Percentiles rank a stretch among this genome's conserved stretches.
phyloP scores from a whole-genome alignment of 2,113 vertebrate genomes.

The Ellobius talpinus region DNA sequence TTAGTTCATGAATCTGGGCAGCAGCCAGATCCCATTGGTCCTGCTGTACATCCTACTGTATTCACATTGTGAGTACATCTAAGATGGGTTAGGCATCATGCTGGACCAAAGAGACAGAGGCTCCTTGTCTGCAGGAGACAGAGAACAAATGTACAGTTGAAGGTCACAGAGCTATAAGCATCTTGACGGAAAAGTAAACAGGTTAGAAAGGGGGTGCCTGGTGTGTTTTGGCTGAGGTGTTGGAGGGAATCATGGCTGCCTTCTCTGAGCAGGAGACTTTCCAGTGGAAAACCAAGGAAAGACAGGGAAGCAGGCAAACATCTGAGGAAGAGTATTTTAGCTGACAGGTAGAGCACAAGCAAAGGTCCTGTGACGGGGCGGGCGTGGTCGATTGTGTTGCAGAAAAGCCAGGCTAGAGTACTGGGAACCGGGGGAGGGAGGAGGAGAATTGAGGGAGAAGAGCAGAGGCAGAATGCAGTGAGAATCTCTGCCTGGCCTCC shows the following conservation, averaged over 20 bases:
- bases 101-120: not conserved
- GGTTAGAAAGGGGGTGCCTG: not conserved
- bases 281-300: not conserved
- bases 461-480: not conserved
- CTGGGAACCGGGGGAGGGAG: fast-evolving
- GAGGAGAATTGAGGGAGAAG: not conserved
- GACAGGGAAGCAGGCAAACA: not conserved
- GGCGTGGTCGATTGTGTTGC: not conserved
- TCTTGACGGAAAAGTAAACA: not conserved
- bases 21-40: not conserved
- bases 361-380: not conserved
- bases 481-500: too few relatives aligned
- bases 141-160: not conserved
- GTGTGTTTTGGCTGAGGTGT: not conserved
- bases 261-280: not conserved
- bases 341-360: not conserved
- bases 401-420: not conserved
- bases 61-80: not conserved
- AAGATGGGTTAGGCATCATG: not conserved
- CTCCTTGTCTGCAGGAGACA: not conserved
- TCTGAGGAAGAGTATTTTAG: not conserved
- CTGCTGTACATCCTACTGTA: fast-evolving
- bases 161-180: not conserved
- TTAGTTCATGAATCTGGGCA: not conserved
- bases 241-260: not conserved